A percentile compares a stretch with the other conserved stretches of the same genome.
Conservation (phyloP, 2,797 vertebrate genomes). For the Sebastes alutus region DNA sequence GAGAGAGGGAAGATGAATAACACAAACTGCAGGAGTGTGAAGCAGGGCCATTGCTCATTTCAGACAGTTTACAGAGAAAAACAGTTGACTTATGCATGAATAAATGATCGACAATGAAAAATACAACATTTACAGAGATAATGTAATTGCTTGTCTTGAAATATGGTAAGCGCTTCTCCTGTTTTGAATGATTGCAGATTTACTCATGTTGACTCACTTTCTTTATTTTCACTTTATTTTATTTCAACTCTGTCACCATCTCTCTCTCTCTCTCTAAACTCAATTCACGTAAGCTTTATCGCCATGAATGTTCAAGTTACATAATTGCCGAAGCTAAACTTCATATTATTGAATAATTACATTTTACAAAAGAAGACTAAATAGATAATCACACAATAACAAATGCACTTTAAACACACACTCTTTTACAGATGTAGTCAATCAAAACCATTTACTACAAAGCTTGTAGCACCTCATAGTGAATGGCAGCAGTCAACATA, state of each 20-base stretch:
- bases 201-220: background rate
- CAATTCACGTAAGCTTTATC: no score
- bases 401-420: background rate
- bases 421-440: background rate
- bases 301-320: no score
- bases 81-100: constrained; percentile 41
- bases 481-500: background rate
- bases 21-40: constrained; percentile 13
- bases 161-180: constrained; percentile 15
- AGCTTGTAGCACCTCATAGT: background rate
- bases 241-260: background rate
- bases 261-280: no score
- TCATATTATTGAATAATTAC: background rate
- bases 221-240: constrained; percentile 10
- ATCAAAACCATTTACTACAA: background rate
- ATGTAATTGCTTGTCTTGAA: constrained; percentile 60
- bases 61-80: constrained; percentile 41
- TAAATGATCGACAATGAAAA: constrained; percentile 65
- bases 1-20: background rate
- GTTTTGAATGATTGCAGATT: constrained; percentile 34
- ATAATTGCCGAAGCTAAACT: no score
- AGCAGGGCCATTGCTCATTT: constrained; percentile 56
- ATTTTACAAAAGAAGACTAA: background rate
- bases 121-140: constrained; percentile 61
- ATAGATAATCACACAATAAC: background rate